Percentiles rank a stretch among this genome's conserved stretches.
These are phyloP conservation scores for Nephila pilipes DNA, from an alignment of 1,140 invertebrate species.

Conservation along the genomic window DNA sequence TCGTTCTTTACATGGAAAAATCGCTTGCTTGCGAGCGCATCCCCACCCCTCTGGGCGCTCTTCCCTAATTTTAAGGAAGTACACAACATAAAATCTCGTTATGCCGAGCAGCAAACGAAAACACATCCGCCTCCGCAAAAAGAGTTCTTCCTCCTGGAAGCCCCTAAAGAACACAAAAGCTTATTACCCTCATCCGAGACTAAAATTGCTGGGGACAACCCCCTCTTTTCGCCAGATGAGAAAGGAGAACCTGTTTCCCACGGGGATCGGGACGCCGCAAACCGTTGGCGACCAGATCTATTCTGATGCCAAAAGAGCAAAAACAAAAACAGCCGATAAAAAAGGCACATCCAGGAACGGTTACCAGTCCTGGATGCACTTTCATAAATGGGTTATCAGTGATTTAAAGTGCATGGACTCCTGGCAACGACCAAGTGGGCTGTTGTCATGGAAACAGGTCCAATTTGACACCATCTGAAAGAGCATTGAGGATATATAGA, in stretches of 20 bases:
- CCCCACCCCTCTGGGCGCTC: not conserved
- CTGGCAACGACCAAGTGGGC: not conserved
- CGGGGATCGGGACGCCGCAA: not conserved
- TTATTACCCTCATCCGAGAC: slow-evolving; percentile 17
- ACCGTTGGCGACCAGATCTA: slow-evolving; percentile 24
- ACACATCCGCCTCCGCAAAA: not conserved
- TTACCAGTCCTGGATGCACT: not conserved
- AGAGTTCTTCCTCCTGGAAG: not conserved
- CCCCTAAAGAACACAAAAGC: slow-evolving; percentile 25
- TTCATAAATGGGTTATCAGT: slow-evolving; percentile 49
- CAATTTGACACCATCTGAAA: slow-evolving; percentile 51
- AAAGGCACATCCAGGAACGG: not conserved
- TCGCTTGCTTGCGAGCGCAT: not conserved
- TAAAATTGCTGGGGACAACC: not conserved
- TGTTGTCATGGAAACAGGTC: slow-evolving; percentile 43
- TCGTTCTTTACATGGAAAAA: not conserved
- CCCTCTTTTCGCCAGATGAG: not conserved
- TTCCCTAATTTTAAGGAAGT: not conserved
- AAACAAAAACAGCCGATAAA: not conserved
- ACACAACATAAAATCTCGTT: slow-evolving; percentile 14
- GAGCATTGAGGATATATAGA: slow-evolving; percentile 11
- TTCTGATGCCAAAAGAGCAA: not conserved
- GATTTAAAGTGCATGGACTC: slow-evolving; percentile 39
- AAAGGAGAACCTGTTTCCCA: not conserved
- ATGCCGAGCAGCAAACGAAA: not conserved